Evolutionary conservation across 1,140 invertebrate species (phyloP).

Genomic region (Tetragonula clypearis): DNA sequence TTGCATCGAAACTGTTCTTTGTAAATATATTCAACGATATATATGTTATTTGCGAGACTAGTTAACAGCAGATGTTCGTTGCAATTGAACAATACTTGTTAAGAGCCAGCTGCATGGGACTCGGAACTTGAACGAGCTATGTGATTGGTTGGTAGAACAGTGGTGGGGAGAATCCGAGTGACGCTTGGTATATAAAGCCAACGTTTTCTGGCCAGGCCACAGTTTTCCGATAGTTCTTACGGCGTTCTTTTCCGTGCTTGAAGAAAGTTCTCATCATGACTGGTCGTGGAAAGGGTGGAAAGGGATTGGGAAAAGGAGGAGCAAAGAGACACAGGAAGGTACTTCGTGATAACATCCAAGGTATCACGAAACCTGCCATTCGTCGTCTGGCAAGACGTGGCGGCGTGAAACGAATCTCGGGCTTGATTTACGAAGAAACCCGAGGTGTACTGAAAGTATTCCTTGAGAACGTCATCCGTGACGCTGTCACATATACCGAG

Average conservation of each 20-base stretch:
- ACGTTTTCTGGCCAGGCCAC: not conserved
- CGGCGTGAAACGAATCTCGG: constrained; percentile 54
- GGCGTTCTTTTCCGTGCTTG: accelerated
- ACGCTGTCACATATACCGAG: constrained; percentile 71
- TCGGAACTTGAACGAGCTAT: not conserved
- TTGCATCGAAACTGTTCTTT: not conserved
- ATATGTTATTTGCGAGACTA: not conserved
- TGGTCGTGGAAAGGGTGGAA: constrained; percentile 59
- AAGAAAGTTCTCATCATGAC: constrained; percentile 34
- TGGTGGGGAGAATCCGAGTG: not conserved
- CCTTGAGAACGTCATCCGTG: constrained; percentile 80
- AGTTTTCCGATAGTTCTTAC: not conserved
- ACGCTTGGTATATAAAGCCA: not conserved
- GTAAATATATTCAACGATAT: not conserved
- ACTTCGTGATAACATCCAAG: constrained; percentile 61
- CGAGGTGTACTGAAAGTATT: constrained; percentile 63
- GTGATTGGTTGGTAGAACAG: not conserved
- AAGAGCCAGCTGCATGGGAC: not conserved
- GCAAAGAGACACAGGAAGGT: constrained; percentile 58
- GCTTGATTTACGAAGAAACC: constrained; percentile 26
- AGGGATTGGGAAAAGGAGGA: constrained; percentile 62
- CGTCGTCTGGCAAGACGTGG: constrained; percentile 56
- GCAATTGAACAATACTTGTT: not conserved
- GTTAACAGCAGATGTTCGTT: not conserved
- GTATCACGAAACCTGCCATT: constrained; percentile 55